Base-by-base conservation (phyloP, 2,888 invertebrate species). In the Halocaridina rubra region DNA sequence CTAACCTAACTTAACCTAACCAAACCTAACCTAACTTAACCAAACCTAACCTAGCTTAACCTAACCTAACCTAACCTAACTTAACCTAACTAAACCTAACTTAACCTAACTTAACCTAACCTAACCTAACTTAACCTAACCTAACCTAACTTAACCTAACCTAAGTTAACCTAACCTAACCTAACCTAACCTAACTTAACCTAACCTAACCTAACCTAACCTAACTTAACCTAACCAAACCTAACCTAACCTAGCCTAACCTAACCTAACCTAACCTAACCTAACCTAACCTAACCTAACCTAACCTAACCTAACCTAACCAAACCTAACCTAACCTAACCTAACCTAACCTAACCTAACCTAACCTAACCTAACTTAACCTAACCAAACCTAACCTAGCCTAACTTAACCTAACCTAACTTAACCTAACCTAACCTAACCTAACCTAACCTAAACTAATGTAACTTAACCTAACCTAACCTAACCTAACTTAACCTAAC, bases 381-480 rank as follows among this genome's bases (percentile, higher is more conserved):
- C 64, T 19, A 16, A 64, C 22, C 69, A 27, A 22, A n/a, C 24
- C 24, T 22, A 69, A 16, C 29, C 24, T 5, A 8, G 4, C 69
- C 29, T 8, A 8, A 69, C 69, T 29, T 69, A 69, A 69, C 69
- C 69, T 69, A 8, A 22, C 69, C 69, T 69, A 3, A 8, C 16
- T 3, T 24, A n/a, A 22, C 16, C 5, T 3, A n/a, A 5, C 22
- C 5, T 24, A 69, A 19, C 24, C 7, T 75, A 75, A 46, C 75
- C 46, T 46, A 75, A 75, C 75, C 46, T 75, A 75, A 53, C 46
- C 46, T 75, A 32, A 53, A n/a, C 22, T 53, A 53, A 30, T 57
- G 5, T 75, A 75, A 75, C 53, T n/a, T 75, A 75, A 75, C 75
- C 57, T 53, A 75, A 75, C 75, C 75, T 24, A 10, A 75, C 27